phyloP scores from a whole-genome alignment of 1,140 invertebrate species.

The Zaprionus capensis region DNA sequence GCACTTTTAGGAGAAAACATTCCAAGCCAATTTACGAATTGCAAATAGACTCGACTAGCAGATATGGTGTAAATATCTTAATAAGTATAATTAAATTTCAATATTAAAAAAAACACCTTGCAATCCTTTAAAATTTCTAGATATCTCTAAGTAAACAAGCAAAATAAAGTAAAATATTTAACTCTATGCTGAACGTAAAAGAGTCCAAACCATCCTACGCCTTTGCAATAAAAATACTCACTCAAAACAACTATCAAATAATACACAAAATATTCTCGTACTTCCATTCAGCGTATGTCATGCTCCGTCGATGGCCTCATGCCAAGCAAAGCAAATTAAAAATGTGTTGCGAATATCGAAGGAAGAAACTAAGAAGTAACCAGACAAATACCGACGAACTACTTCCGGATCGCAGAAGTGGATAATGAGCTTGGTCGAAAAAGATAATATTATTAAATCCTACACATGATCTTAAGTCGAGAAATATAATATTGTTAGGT shows the following conservation, averaged over 20 bases:
- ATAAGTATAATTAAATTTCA: too few relatives aligned
- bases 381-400: not conserved
- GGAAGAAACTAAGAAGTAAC: conserved; percentile 8
- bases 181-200: too few relatives aligned
- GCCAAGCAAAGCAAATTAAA: conserved; percentile 48
- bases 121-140: too few relatives aligned
- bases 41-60: too few relatives aligned
- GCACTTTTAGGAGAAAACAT: too few relatives aligned
- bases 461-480: not conserved
- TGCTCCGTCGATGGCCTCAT: conserved; percentile 1
- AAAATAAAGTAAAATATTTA: too few relatives aligned
- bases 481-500: too few relatives aligned
- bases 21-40: too few relatives aligned
- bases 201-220: not conserved
- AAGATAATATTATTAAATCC: not conserved
- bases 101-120: too few relatives aligned
- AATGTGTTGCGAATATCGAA: conserved; percentile 45
- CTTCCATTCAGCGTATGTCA: not conserved
- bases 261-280: conserved; percentile 5
- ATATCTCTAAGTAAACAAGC: too few relatives aligned
- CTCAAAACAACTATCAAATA: not conserved
- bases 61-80: too few relatives aligned
- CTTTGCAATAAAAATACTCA: not conserved
- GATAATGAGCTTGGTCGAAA: not conserved
- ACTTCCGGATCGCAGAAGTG: not conserved